A percentile compares a stretch with the other conserved stretches of the same genome.
Evolutionary conservation across 2,888 invertebrate genomes (phyloP).

Genomic region (Thecocarcelia acutangulata): DNA sequence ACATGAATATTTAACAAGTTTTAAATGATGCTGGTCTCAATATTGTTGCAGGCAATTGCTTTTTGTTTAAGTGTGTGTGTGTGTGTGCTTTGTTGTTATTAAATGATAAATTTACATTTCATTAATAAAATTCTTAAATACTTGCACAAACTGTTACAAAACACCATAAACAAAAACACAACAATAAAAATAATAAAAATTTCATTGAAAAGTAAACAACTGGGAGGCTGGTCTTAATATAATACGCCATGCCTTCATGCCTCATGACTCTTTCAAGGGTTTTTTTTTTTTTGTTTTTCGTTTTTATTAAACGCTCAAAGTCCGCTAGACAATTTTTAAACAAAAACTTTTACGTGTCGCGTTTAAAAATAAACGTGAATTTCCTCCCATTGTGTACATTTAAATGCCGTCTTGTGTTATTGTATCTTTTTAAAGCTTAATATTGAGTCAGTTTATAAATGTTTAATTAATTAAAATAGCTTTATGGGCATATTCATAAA

Average conservation of each 20-base stretch:
- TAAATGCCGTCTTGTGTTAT: too few species aligned
- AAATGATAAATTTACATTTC: slow-evolving; percentile 51
- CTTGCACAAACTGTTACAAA: neutral
- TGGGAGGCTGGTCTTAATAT: slow-evolving; percentile 26
- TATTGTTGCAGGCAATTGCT: slow-evolving; percentile 17
- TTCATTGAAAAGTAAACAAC: slow-evolving; percentile 23
- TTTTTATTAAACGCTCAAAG: slow-evolving; percentile 20
- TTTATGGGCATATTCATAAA: too few species aligned
- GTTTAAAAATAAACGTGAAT: too few species aligned
- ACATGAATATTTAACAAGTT: slow-evolving; percentile 16
- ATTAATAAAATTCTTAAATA: slow-evolving; percentile 45
- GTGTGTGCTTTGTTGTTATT: slow-evolving; percentile 29
- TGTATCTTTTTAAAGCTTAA: too few species aligned
- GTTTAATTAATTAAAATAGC: too few species aligned
- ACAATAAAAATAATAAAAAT: slow-evolving; percentile 4
- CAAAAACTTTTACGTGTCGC: too few species aligned
- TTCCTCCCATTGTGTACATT: too few species aligned
- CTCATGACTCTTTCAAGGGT: slow-evolving; percentile 7
- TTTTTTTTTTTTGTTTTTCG: too few species aligned
- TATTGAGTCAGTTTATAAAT: too few species aligned
- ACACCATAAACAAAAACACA: slow-evolving; percentile 6
- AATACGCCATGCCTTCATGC: neutral
- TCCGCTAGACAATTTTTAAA: neutral
- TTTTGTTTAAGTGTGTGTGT: slow-evolving; percentile 6
- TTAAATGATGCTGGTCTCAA: slow-evolving; percentile 15